Conservation (phyloP, 2,888 invertebrate genomes). For the Linyphia triangularis region DNA sequence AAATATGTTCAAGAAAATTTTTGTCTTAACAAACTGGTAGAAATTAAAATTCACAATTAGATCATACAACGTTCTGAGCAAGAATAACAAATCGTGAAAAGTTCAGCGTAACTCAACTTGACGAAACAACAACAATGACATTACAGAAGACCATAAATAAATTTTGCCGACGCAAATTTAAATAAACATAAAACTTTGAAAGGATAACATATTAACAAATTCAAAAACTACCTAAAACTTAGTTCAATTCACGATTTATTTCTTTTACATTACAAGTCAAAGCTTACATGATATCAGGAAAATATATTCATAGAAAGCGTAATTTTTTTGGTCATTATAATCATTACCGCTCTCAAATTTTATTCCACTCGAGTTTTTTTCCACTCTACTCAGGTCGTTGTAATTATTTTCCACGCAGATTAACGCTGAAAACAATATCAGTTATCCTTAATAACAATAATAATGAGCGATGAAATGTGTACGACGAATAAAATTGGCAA, state of each 20-base stretch:
- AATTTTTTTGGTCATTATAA: conserved; percentile 60
- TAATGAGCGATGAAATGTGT: conserved; percentile 72
- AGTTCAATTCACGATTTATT: conserved; percentile 29
- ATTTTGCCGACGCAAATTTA: neutral
- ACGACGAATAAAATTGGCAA: conserved; percentile 73
- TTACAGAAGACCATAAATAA: neutral
- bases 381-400: conserved; percentile 41
- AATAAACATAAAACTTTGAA: conserved; percentile 9
- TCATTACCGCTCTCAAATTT: conserved; percentile 72
- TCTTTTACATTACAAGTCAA: conserved; percentile 37
- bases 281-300: conserved; percentile 63
- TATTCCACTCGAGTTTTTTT: conserved; percentile 32
- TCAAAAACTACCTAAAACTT: conserved; percentile 39
- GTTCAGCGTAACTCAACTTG: no score
- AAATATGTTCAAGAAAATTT: no score
- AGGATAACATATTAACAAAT: conserved; percentile 32
- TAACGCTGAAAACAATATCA: conserved; percentile 73
- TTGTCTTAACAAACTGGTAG: no score
- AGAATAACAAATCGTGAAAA: no score
- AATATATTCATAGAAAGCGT: conserved; percentile 68
- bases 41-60: no score
- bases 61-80: no score
- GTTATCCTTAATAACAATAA: conserved; percentile 75
- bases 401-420: conserved; percentile 74
- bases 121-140: no score